phyloP scores from a whole-genome alignment of 2,888 invertebrate species.

The Philereme vetulata region DNA sequence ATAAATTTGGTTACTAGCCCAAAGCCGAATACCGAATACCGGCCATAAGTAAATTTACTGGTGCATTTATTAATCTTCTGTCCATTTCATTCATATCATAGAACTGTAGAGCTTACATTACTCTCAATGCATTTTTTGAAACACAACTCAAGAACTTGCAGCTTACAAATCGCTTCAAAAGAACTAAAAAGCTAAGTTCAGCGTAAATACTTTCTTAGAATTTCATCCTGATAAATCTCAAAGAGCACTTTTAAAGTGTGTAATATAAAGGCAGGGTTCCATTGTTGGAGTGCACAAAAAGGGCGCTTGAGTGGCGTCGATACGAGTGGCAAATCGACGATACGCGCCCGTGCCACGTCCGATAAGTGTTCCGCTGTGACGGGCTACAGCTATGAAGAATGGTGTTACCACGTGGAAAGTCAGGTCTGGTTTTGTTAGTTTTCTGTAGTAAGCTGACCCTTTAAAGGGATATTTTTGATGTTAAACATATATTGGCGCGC shows the following conservation, averaged over 20 bases:
- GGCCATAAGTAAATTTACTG: too few species aligned
- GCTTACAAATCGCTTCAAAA: background rate
- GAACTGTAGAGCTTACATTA: too few species aligned
- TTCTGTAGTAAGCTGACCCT: too few species aligned
- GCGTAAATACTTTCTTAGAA: slow-evolving; percentile 14
- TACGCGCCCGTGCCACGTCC: slow-evolving; percentile 8
- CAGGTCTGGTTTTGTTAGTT: too few species aligned
- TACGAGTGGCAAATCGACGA: slow-evolving; percentile 23
- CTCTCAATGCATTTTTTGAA: too few species aligned
- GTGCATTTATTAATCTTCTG: too few species aligned
- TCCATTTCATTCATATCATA: too few species aligned
- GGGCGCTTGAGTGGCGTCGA: slow-evolving; percentile 13
- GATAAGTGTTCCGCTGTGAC: slow-evolving; percentile 12
- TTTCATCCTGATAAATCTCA: slow-evolving; percentile 15
- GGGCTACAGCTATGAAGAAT: background rate
- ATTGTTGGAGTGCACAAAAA: slow-evolving; percentile 23
- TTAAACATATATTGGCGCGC: too few species aligned
- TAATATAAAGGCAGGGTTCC: slow-evolving; percentile 14
- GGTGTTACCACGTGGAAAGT: background rate
- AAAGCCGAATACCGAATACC: too few species aligned
- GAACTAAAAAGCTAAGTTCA: background rate
- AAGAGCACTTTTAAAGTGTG: slow-evolving; percentile 21
- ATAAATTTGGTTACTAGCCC: too few species aligned
- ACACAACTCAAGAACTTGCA: background rate
- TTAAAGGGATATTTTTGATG: too few species aligned